Conservation (phyloP, 2,888 invertebrate species). For the Tethea ocularis region DNA sequence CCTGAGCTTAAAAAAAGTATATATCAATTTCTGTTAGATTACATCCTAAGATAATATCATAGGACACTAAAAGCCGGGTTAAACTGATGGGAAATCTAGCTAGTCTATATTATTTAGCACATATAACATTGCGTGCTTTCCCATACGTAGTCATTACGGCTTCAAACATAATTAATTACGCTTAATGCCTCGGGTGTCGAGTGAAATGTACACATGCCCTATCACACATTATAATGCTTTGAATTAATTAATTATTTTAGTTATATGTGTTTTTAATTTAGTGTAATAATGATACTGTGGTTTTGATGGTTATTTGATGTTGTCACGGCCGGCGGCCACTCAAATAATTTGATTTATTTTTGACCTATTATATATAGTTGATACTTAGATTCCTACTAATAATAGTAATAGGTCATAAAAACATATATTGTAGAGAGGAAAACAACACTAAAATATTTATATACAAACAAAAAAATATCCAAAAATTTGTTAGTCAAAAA, state of each 20-base stretch:
- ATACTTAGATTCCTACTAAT: too few relatives aligned
- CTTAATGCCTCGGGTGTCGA: conserved; percentile 20
- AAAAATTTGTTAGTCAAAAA: too few relatives aligned
- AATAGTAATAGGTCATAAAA: too few relatives aligned
- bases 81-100: neutral
- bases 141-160: conserved; percentile 23
- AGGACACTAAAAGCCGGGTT: too few relatives aligned
- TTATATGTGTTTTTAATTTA: conserved; percentile 6
- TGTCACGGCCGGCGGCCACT: neutral
- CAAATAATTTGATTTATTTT: too few relatives aligned
- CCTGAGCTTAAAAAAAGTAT: too few relatives aligned
- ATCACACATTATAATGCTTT: neutral
- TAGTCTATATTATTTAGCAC: neutral
- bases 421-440: too few relatives aligned
- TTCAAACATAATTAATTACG: conserved; percentile 35
- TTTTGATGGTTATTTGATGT: neutral
- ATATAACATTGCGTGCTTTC: conserved; percentile 23
- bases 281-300: neutral
- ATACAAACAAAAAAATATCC: too few relatives aligned
- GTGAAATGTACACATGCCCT: conserved; percentile 9
- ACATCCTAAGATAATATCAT: too few relatives aligned
- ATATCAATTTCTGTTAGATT: too few relatives aligned
- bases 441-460: too few relatives aligned
- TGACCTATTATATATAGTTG: too few relatives aligned
- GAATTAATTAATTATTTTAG: conserved; percentile 8